Conservation (phyloP, 2,797 vertebrate genomes). For the Poecilia picta region DNA sequence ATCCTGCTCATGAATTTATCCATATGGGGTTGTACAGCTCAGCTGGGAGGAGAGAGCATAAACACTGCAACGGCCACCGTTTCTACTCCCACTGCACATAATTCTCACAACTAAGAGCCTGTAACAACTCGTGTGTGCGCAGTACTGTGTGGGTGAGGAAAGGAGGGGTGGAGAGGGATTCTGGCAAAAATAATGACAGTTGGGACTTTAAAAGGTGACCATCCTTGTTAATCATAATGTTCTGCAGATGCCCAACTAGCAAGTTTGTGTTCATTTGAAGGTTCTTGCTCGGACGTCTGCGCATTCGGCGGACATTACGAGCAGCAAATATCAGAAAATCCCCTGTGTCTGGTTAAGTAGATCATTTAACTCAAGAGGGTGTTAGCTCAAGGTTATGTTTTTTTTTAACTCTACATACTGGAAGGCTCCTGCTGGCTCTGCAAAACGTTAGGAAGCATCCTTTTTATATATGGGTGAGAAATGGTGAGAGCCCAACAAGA, state of each 20-base stretch:
- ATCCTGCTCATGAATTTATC: conserved; percentile 63
- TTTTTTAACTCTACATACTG: conserved; percentile 33
- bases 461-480: conserved; percentile 41
- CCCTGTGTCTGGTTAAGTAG: conserved; percentile 60
- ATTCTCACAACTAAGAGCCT: conserved; percentile 61
- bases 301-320: conserved; percentile 31
- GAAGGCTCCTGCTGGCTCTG: conserved; percentile 58
- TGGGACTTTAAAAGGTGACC: conserved; percentile 52
- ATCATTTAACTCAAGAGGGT: conserved; percentile 72
- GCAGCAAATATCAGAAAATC: conserved; percentile 54
- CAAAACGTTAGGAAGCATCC: conserved; percentile 56
- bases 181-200: conserved; percentile 54
- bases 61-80: conserved; percentile 52
- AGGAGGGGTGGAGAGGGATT: conserved; percentile 11
- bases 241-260: conserved; percentile 18
- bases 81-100: conserved; percentile 55
- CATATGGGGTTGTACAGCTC: conserved; percentile 54
- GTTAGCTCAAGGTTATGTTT: conserved; percentile 70
- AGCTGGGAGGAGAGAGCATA: conserved; percentile 48
- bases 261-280: conserved; percentile 32
- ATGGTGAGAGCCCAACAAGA: conserved; percentile 29
- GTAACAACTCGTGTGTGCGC: conserved; percentile 44
- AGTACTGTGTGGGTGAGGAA: conserved; percentile 35
- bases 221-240: conserved; percentile 37
- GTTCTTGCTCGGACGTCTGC: conserved; percentile 14